Evolutionary conservation across 1,140 invertebrate species (phyloP).

Genomic region (Drosophila dunni): DNA sequence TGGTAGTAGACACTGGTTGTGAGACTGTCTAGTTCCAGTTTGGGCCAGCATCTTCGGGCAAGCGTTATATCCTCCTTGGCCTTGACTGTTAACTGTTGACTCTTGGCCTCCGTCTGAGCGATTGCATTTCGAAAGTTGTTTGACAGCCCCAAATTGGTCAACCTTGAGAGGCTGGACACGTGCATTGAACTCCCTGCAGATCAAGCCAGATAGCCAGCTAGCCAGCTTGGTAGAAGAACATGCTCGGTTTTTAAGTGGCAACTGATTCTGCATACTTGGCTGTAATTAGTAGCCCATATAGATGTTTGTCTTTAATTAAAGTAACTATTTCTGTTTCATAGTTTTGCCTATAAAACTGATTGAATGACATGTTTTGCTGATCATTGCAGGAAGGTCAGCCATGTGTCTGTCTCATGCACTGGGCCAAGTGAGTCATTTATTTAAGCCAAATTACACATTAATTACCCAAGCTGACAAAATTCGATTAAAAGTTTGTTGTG

Average conservation of each 20-base stretch:
- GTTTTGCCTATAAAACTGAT: conserved; percentile 11
- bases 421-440: conserved; percentile 56
- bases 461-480: conserved; percentile 66
- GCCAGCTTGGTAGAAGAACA: background rate
- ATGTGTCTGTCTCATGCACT: conserved; percentile 34
- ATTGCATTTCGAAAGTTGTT: conserved; percentile 72
- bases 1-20: conserved; percentile 1
- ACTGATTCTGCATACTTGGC: conserved; percentile 2
- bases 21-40: background rate
- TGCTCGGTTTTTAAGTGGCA: background rate
- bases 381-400: conserved; percentile 48
- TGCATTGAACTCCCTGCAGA: conserved; percentile 57
- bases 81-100: conserved; percentile 42
- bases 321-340: conserved; percentile 2
- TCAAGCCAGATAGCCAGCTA: conserved; percentile 19
- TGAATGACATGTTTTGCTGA: conserved; percentile 35
- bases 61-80: conserved; percentile 47
- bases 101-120: background rate
- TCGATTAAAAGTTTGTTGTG: conserved; percentile 44
- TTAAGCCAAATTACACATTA: conserved; percentile 61
- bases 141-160: conserved; percentile 56
- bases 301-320: conserved; percentile 14
- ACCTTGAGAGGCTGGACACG: conserved; percentile 50
- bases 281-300: conserved; percentile 9
- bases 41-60: background rate